These are phyloP conservation scores for Gymnoscelis rufifasciata DNA, from an alignment of 2,888 invertebrate genomes.

Conservation along the genomic window DNA sequence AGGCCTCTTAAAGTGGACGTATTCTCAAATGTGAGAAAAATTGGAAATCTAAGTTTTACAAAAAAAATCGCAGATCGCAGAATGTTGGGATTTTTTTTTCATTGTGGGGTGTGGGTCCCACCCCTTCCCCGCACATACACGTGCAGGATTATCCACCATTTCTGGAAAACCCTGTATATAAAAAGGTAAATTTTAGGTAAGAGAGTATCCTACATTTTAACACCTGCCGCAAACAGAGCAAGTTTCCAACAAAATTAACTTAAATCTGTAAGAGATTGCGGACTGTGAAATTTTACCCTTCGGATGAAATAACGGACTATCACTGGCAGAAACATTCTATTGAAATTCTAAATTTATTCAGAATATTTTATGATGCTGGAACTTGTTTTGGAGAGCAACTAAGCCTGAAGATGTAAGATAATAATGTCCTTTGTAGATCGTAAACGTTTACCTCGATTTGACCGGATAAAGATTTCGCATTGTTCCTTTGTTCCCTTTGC, in stretches of 20 bases:
- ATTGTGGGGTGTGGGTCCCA: too few relatives aligned
- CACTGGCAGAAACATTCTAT: conserved; percentile 41
- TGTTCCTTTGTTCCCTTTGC: conserved; percentile 17
- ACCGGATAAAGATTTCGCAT: conserved; percentile 15
- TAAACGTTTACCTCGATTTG: conserved; percentile 22
- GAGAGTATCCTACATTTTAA: conserved; percentile 49
- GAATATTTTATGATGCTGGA: conserved; percentile 32
- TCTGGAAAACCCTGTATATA: too few relatives aligned
- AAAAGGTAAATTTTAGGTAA: conserved; percentile 48
- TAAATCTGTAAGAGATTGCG: conserved; percentile 44
- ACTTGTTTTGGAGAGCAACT: conserved; percentile 19
- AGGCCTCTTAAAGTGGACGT: too few relatives aligned
- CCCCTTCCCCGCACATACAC: too few relatives aligned
- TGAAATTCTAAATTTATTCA: conserved; percentile 30
- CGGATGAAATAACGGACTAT: conserved; percentile 47
- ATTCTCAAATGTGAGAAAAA: too few relatives aligned
- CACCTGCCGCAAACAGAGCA: conserved; percentile 44
- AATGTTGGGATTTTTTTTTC: too few relatives aligned
- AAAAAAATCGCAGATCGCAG: too few relatives aligned
- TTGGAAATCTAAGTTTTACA: too few relatives aligned
- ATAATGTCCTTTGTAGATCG: conserved; percentile 21
- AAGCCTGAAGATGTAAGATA: conserved; percentile 15
- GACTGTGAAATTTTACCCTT: conserved; percentile 45
- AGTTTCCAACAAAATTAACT: conserved; percentile 50
- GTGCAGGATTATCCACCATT: too few relatives aligned